Percentiles rank a stretch among this genome's conserved stretches.
Conservation (phyloP, 2,113 vertebrate genomes). For the Oryzias melastigma region DNA sequence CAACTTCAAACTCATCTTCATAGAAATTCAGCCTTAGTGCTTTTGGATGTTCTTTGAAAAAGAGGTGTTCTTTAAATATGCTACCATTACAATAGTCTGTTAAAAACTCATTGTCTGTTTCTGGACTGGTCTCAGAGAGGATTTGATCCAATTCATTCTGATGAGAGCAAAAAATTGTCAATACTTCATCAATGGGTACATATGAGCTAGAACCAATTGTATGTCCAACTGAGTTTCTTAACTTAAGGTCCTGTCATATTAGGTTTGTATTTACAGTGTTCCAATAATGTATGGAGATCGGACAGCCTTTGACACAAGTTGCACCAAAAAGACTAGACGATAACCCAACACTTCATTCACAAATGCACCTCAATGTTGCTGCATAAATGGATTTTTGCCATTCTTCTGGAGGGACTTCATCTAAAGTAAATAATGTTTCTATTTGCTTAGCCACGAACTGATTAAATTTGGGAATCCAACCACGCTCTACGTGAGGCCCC, state of each 20-base stretch:
- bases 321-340: too few species aligned
- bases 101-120: neutral
- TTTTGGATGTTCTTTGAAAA: neutral
- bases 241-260: neutral
- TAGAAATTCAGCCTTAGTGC: neutral
- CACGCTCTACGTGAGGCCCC: too few species aligned
- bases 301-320: neutral
- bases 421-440: too few species aligned
- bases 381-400: too few species aligned
- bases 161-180: neutral
- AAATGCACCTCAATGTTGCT: too few species aligned
- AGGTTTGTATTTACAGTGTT: neutral
- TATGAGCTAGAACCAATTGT: neutral
- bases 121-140: neutral
- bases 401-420: too few species aligned
- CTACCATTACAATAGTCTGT: neutral
- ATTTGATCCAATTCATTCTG: neutral
- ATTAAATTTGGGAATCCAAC: too few species aligned
- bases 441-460: too few species aligned
- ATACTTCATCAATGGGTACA: neutral
- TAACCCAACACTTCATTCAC: too few species aligned
- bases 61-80: neutral
- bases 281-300: neutral
- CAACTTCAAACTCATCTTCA: slow-evolving; percentile 2
- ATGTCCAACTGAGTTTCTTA: neutral